Percentiles rank a stretch among this genome's conserved stretches.
These are phyloP conservation scores for Brachynemurus nebulosus DNA, from an alignment of 2,888 invertebrate species.

Conservation along the genomic window DNA sequence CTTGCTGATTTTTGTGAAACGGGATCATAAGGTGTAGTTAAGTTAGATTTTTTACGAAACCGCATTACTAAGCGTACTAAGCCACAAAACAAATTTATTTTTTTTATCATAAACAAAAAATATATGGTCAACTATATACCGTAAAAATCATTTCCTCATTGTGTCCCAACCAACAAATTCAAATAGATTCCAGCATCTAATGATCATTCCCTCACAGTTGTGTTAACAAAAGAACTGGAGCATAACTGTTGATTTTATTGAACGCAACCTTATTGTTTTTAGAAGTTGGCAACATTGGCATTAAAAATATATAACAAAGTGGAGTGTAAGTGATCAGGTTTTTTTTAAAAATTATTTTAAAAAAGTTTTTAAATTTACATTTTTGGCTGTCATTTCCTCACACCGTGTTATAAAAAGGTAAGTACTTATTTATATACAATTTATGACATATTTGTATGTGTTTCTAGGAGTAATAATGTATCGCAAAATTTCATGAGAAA, in stretches of 20 bases:
- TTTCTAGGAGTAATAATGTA: too few species aligned
- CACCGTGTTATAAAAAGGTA: background rate
- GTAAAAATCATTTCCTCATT: slow-evolving; percentile 2
- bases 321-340: background rate
- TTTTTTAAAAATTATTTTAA: background rate
- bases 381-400: background rate
- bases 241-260: too few species aligned
- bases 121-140: background rate
- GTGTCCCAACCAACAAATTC: too few species aligned
- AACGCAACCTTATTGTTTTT: too few species aligned
- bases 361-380: background rate
- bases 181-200: too few species aligned
- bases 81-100: background rate
- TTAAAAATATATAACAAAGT: background rate
- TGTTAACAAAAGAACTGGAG: too few species aligned
- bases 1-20: too few species aligned
- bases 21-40: too few species aligned
- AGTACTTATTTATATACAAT: background rate
- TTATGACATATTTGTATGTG: background rate
- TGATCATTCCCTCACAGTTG: too few species aligned
- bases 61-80: too few species aligned
- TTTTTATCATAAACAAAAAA: background rate
- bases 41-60: too few species aligned
- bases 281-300: background rate
- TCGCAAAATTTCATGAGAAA: too few species aligned